Evolutionary conservation across 1,140 invertebrate genomes (phyloP).

Genomic region (Philaenus spumarius): DNA sequence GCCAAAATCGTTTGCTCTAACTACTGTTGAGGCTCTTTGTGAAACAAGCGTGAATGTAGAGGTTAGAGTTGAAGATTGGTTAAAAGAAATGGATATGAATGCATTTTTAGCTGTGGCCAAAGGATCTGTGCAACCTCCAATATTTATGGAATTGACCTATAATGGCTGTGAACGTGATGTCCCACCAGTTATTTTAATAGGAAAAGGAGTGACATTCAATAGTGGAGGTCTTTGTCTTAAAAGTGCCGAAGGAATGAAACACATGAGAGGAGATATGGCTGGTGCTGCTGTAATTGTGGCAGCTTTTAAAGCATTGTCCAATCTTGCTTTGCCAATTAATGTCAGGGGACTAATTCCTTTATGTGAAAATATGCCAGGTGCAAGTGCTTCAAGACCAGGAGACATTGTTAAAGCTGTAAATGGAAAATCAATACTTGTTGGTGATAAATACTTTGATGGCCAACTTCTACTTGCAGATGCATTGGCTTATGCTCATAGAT

Average conservation of each 20-base stretch:
- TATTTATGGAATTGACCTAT: conserved; percentile 39
- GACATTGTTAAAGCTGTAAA: conserved; percentile 57
- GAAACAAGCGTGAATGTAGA: conserved; percentile 43
- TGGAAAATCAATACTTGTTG: conserved; percentile 56
- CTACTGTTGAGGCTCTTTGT: conserved; percentile 40
- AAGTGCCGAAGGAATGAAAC: conserved; percentile 47
- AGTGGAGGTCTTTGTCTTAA: conserved; percentile 59
- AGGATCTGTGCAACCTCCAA: conserved; percentile 54
- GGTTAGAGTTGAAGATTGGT: conserved; percentile 42
- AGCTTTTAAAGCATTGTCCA: conserved; percentile 45
- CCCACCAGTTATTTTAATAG: conserved; percentile 39
- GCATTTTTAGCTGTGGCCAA: conserved; percentile 52
- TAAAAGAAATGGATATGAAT: conserved; percentile 51
- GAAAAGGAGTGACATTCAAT: conserved; percentile 59
- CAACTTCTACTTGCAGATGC: conserved; percentile 57
- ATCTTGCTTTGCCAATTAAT: conserved; percentile 50
- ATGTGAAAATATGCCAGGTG: conserved; percentile 57
- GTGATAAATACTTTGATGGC: conserved; percentile 60
- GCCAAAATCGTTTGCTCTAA: conserved; percentile 50
- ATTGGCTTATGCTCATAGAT: conserved; percentile 42
- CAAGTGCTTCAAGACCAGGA: conserved; percentile 52
- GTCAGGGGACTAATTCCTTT: conserved; percentile 49
- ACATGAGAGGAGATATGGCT: conserved; percentile 60
- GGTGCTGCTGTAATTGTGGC: conserved; percentile 54
- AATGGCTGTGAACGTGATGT: conserved; percentile 40